Evolutionary conservation across 1,140 invertebrate genomes (phyloP).

Genomic region (Drosophila simulans): DNA sequence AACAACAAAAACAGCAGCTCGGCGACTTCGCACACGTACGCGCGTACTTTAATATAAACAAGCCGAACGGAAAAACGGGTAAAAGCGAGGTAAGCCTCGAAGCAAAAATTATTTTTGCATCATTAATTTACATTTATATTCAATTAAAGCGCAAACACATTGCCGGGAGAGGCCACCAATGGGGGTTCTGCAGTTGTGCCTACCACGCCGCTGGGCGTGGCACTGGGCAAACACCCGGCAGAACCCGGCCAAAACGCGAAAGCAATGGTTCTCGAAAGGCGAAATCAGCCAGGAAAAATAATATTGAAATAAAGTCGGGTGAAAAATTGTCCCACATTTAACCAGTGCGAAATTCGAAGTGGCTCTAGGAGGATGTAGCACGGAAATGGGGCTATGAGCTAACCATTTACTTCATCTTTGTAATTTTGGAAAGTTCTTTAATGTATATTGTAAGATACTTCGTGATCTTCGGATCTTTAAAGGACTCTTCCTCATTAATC

Average conservation of each 20-base stretch:
- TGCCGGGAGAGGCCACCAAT: slow-evolving; percentile 26
- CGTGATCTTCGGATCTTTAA: too few relatives aligned
- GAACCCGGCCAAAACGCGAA: neutral
- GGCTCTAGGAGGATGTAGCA: too few relatives aligned
- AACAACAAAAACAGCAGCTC: slow-evolving; percentile 38
- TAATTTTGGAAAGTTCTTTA: neutral
- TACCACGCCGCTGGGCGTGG: slow-evolving; percentile 45
- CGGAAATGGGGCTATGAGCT: too few relatives aligned
- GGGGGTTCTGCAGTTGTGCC: slow-evolving; percentile 15
- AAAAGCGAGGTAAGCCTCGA: slow-evolving; percentile 62
- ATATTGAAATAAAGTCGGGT: neutral
- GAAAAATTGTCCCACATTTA: neutral
- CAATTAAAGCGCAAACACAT: slow-evolving; percentile 81
- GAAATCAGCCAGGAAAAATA: neutral
- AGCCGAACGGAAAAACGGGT: slow-evolving; percentile 32
- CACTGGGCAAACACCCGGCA: slow-evolving; percentile 18
- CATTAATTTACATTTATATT: slow-evolving; percentile 84
- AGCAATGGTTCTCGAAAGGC: slow-evolving; percentile 1
- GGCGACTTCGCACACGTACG: slow-evolving; percentile 23
- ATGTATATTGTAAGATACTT: too few relatives aligned
- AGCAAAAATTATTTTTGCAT: slow-evolving; percentile 83
- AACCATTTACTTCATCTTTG: neutral
- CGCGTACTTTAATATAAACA: slow-evolving; percentile 46
- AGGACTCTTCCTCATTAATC: too few relatives aligned
- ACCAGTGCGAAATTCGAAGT: neutral